A percentile compares a stretch with the other conserved stretches of the same genome.
phyloP scores from a whole-genome alignment of 2,797 vertebrate species.

The Mallotus villosus region DNA sequence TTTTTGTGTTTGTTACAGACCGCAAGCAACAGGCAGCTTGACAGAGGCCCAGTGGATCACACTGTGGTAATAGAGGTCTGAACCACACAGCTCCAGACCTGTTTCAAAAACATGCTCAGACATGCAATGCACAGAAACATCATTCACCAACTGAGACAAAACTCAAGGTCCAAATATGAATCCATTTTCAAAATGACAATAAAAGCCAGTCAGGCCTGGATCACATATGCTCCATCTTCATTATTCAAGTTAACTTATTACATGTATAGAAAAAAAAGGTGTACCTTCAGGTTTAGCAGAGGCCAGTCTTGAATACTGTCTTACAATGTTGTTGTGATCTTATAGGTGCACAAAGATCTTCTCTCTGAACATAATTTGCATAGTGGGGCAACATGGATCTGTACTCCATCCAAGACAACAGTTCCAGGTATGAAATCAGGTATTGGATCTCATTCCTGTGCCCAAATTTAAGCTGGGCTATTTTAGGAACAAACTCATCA shows the following conservation, averaged over 20 bases:
- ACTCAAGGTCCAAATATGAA: not conserved
- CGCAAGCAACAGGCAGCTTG: not conserved
- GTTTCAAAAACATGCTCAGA: not conserved
- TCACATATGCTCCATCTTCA: not conserved
- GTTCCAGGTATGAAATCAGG: not conserved
- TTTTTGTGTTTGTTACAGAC: not conserved
- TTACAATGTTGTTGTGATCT: not conserved
- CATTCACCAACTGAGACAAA: not conserved
- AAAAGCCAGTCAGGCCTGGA: not conserved
- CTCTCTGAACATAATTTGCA: no score
- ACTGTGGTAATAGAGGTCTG: no score
- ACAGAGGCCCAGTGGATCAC: not conserved
- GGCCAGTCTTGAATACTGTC: not conserved
- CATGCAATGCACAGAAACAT: not conserved
- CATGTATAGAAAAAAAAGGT: no score
- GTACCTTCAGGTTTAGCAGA: not conserved
- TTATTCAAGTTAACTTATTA: not conserved
- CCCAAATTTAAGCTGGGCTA: constrained; percentile 1
- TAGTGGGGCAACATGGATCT: no score
- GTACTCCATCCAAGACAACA: not conserved
- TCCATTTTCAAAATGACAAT: not conserved
- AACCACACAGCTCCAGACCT: not conserved
- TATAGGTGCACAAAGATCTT: not conserved
- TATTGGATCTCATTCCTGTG: constrained; percentile 3
- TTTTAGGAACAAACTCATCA: constrained; percentile 10